A percentile compares a stretch with the other conserved stretches of the same genome.
phyloP scores from a whole-genome alignment of 2,888 invertebrate species.

The Perizoma flavofasciatum region DNA sequence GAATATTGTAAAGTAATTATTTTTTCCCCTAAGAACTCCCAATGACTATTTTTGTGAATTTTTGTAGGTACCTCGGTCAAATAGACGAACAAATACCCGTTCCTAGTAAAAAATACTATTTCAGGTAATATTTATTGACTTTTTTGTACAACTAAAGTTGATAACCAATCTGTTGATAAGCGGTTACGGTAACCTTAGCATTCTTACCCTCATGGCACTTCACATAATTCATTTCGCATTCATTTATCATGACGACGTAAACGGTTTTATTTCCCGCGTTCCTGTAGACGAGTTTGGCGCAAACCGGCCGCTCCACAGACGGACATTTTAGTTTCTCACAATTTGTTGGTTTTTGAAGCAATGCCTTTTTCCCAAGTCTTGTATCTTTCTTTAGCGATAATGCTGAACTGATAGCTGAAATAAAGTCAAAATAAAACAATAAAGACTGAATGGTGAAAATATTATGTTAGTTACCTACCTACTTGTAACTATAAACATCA shows the following conservation, averaged over 20 bases:
- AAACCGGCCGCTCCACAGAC: constrained; percentile 43
- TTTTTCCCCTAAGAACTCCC: too few relatives aligned
- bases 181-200: background rate
- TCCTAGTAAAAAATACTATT: too few relatives aligned
- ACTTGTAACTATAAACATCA: too few relatives aligned
- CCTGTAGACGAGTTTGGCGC: constrained; percentile 45
- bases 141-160: too few relatives aligned
- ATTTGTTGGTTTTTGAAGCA: background rate
- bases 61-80: too few relatives aligned
- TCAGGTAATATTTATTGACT: too few relatives aligned
- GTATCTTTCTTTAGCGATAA: constrained; percentile 5
- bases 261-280: constrained; percentile 31
- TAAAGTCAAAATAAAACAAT: background rate
- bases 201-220: constrained; percentile 56
- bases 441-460: background rate
- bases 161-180: too few relatives aligned
- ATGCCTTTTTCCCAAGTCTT: background rate
- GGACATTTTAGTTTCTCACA: constrained; percentile 51
- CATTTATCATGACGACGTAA: constrained; percentile 49
- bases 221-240: constrained; percentile 57
- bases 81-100: too few relatives aligned
- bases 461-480: too few relatives aligned
- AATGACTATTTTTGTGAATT: too few relatives aligned
- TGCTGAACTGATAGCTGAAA: constrained; percentile 8
- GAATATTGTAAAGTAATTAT: too few relatives aligned